Evolutionary conservation across 2,888 invertebrate genomes (phyloP).

Genomic region (Thymelicus sylvestris): DNA sequence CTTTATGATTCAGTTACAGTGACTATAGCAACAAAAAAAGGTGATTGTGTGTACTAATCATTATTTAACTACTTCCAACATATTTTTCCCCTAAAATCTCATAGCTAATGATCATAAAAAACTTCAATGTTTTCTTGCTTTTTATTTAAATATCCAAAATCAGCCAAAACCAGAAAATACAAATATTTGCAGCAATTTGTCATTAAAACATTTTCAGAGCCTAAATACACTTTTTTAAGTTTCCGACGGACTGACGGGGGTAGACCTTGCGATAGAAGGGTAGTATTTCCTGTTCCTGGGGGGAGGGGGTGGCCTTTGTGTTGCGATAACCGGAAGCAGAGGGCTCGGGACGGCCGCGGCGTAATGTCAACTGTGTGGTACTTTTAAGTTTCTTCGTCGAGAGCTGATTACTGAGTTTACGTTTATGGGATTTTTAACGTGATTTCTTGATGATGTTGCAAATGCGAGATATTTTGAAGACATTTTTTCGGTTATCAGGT

Average conservation of each 20-base stretch:
- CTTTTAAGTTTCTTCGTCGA: conserved; percentile 76
- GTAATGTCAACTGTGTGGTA: conserved; percentile 81
- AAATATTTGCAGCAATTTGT: conserved; percentile 50
- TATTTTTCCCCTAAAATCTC: too few species aligned
- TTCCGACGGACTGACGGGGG: conserved; percentile 69
- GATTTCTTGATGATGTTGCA: conserved; percentile 38
- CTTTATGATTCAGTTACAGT: too few species aligned
- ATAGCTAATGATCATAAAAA: too few species aligned
- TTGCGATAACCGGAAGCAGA: conserved; percentile 83
- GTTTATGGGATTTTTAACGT: conserved; percentile 52
- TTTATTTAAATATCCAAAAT: background rate
- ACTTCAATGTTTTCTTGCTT: background rate
- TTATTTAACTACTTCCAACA: too few species aligned
- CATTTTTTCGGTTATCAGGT: conserved; percentile 23
- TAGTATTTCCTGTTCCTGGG: conserved; percentile 80
- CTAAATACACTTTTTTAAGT: conserved; percentile 70
- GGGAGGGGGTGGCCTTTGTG: conserved; percentile 70
- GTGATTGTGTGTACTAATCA: too few species aligned
- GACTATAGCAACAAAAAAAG: too few species aligned
- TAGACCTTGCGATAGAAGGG: conserved; percentile 83
- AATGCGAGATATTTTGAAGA: conserved; percentile 28
- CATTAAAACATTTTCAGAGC: conserved; percentile 58
- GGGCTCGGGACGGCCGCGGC: conserved; percentile 73
- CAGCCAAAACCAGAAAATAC: background rate
- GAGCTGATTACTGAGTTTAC: conserved; percentile 64